Evolutionary conservation across 2,797 vertebrate species (phyloP).

Genomic region (Danio choprae): DNA sequence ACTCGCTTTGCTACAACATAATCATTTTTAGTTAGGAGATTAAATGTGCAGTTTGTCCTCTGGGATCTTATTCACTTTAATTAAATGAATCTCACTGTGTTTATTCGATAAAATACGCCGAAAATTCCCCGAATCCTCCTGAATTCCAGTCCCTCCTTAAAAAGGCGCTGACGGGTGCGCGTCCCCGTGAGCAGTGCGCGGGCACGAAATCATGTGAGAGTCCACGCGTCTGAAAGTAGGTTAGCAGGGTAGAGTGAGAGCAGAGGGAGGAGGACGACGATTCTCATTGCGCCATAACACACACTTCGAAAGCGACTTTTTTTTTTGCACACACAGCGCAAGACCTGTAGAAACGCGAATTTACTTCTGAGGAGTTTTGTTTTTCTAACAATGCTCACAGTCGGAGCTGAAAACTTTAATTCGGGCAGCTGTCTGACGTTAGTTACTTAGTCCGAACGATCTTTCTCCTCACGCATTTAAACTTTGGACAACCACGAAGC

Average conservation of each 20-base stretch:
- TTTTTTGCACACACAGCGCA: neutral
- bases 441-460: constrained; percentile 46
- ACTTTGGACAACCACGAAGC: constrained; percentile 53
- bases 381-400: constrained; percentile 50
- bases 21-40: too few relatives aligned
- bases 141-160: constrained; percentile 70
- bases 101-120: too few relatives aligned
- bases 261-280: constrained; percentile 49
- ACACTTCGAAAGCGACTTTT: constrained; percentile 28
- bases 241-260: constrained; percentile 82
- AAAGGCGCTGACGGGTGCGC: constrained; percentile 69
- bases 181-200: constrained; percentile 68
- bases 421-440: constrained; percentile 61
- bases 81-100: too few relatives aligned
- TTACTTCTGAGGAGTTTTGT: neutral
- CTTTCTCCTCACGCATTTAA: constrained; percentile 67
- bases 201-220: constrained; percentile 83
- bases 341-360: neutral
- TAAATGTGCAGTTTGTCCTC: neutral
- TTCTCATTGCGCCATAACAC: constrained; percentile 46
- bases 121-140: neutral
- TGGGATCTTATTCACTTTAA: neutral
- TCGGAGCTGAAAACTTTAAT: constrained; percentile 61
- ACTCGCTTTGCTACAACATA: too few relatives aligned
- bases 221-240: constrained; percentile 83